A percentile compares a stretch with the other conserved stretches of the same genome.
These are phyloP conservation scores for Bembecia ichneumoniformis DNA, from an alignment of 2,888 invertebrate genomes.

Conservation along the genomic window DNA sequence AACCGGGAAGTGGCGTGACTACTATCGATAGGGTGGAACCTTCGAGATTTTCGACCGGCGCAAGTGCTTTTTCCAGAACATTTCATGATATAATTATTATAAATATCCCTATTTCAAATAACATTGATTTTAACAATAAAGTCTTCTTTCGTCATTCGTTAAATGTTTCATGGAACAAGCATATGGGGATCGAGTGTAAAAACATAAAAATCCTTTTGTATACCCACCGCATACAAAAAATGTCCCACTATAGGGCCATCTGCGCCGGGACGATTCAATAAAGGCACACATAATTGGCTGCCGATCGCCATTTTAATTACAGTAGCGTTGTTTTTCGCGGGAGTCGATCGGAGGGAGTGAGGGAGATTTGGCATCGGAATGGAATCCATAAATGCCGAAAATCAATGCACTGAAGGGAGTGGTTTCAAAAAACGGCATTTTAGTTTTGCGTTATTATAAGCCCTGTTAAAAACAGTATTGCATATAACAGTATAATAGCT, in stretches of 20 bases:
- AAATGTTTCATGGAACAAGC: slow-evolving; percentile 3
- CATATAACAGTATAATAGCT: no score
- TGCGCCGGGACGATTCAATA: slow-evolving; percentile 52
- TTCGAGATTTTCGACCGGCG: no score
- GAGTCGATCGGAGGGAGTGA: background rate
- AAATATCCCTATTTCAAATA: no score
- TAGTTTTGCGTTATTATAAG: no score
- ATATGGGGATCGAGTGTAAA: slow-evolving; percentile 21
- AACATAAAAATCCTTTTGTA: slow-evolving; percentile 38
- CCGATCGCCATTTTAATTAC: slow-evolving; percentile 54
- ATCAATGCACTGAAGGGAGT: no score
- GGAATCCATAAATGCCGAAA: background rate
- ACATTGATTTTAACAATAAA: no score
- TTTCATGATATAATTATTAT: no score
- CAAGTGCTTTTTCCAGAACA: no score
- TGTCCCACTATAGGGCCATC: slow-evolving; percentile 20
- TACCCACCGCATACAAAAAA: slow-evolving; percentile 26
- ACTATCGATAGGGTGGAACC: no score
- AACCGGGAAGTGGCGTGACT: no score
- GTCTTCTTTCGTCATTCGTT: background rate
- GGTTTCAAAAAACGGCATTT: no score
- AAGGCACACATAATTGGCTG: slow-evolving; percentile 47
- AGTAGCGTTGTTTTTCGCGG: slow-evolving; percentile 27
- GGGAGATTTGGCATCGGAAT: background rate
- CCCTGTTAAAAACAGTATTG: no score